Conservation (phyloP, 1,140 invertebrate genomes). For the Pseudoatta argentina region DNA sequence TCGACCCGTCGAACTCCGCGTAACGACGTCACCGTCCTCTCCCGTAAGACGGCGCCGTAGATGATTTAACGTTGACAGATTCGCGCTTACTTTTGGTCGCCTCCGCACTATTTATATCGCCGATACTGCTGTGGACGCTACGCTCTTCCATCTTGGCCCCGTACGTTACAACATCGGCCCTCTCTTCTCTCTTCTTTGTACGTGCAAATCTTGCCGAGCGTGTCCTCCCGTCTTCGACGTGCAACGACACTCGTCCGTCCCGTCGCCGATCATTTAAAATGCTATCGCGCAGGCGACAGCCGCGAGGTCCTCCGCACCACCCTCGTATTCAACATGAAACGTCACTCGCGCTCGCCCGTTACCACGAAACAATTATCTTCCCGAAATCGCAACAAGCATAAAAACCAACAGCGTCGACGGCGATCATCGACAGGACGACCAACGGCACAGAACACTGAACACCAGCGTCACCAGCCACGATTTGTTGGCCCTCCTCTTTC, state of each 20-base stretch:
- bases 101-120: conserved; percentile 87
- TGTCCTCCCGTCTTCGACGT: conserved; percentile 61
- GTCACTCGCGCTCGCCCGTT: neutral
- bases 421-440: neutral
- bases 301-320: conserved; percentile 1
- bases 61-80: conserved; percentile 36
- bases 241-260: conserved; percentile 50
- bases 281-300: conserved; percentile 55
- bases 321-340: neutral
- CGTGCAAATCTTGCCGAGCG: conserved; percentile 48
- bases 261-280: conserved; percentile 74
- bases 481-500: too few relatives aligned
- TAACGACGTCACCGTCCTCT: conserved; percentile 7
- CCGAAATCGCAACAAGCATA: neutral
- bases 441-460: too few relatives aligned
- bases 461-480: too few relatives aligned
- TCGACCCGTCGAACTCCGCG: neutral
- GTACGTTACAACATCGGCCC: conserved; percentile 83
- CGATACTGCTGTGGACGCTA: conserved; percentile 85
- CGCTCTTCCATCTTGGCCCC: conserved; percentile 86
- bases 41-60: neutral
- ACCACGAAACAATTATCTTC: neutral
- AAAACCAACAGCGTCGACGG: neutral
- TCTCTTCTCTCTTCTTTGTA: conserved; percentile 58
- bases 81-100: conserved; percentile 77